These are phyloP conservation scores for Pantherophis alleghaniensis DNA, from an alignment of 2,797 vertebrate species.

Conservation along the genomic window DNA sequence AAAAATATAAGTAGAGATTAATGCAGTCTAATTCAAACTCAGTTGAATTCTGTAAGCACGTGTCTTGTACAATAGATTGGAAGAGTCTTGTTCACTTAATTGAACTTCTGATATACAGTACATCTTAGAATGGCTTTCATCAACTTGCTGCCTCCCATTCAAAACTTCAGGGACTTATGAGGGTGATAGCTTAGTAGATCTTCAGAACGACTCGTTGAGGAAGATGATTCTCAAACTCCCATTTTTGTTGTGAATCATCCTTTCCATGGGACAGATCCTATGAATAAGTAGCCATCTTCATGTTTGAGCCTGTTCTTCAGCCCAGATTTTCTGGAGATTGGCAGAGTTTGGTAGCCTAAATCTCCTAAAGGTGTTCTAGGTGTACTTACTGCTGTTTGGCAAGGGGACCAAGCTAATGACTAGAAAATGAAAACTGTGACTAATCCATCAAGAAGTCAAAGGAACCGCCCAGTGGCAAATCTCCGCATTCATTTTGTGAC, in stretches of 20 bases:
- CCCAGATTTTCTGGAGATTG: conserved; percentile 20
- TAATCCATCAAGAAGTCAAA: conserved; percentile 45
- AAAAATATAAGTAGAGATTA: neutral
- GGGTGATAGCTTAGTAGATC: neutral
- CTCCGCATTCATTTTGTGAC: neutral
- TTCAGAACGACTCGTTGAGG: neutral
- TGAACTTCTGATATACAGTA: neutral
- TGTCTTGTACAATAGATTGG: neutral
- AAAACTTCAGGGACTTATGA: neutral
- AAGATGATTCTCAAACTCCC: neutral
- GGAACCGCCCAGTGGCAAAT: neutral
- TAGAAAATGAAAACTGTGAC: conserved; percentile 43
- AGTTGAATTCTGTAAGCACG: neutral
- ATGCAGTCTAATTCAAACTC: neutral
- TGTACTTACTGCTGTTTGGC: conserved; percentile 37
- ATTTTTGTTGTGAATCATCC: neutral
- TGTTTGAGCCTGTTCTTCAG: conserved; percentile 34
- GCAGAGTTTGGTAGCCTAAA: conserved; percentile 25
- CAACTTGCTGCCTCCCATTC: neutral
- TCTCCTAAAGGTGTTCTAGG: conserved; percentile 40
- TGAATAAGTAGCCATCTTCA: conserved; percentile 46
- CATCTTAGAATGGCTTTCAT: neutral
- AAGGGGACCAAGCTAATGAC: conserved; percentile 25
- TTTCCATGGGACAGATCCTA: conserved; percentile 14
- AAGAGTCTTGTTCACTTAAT: neutral